These are phyloP conservation scores for Drosophila hydei DNA, from an alignment of 1,140 invertebrate genomes.

Conservation along the genomic window DNA sequence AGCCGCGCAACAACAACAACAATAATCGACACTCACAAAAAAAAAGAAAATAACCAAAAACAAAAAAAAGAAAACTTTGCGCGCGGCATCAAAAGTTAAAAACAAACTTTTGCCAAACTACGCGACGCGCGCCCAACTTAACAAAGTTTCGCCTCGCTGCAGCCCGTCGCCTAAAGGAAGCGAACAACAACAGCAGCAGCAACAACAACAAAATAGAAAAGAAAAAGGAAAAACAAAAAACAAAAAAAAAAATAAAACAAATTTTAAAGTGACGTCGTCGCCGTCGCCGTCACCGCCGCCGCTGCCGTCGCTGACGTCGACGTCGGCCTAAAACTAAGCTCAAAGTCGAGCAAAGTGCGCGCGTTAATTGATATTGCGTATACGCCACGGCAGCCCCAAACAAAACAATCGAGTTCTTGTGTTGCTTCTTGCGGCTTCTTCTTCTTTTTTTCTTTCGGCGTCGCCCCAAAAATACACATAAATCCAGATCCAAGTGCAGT, in stretches of 20 bases:
- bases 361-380: slow-evolving; percentile 65
- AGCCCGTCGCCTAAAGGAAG: background rate
- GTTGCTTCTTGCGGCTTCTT: no score
- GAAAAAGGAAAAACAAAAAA: slow-evolving; percentile 15
- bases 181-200: slow-evolving; percentile 19
- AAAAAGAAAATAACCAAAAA: slow-evolving; percentile 22
- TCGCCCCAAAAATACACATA: background rate
- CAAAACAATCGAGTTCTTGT: background rate
- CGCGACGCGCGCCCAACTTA: slow-evolving; percentile 54
- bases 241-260: slow-evolving; percentile 1
- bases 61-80: slow-evolving; percentile 36
- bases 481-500: slow-evolving; percentile 12
- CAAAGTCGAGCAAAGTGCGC: slow-evolving; percentile 52
- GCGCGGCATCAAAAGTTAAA: slow-evolving; percentile 48
- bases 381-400: slow-evolving; percentile 43
- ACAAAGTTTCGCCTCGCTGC: slow-evolving; percentile 36
- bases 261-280: slow-evolving; percentile 27
- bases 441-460: background rate
- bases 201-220: slow-evolving; percentile 1
- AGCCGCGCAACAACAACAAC: slow-evolving; percentile 31
- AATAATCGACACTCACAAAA: slow-evolving; percentile 26
- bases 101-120: slow-evolving; percentile 53
- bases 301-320: background rate
- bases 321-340: slow-evolving; percentile 35
- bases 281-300: slow-evolving; percentile 8